A percentile compares a stretch with the other conserved stretches of the same genome.
phyloP scores from a whole-genome alignment of 1,140 invertebrate genomes.

The Centruroides vittatus region DNA sequence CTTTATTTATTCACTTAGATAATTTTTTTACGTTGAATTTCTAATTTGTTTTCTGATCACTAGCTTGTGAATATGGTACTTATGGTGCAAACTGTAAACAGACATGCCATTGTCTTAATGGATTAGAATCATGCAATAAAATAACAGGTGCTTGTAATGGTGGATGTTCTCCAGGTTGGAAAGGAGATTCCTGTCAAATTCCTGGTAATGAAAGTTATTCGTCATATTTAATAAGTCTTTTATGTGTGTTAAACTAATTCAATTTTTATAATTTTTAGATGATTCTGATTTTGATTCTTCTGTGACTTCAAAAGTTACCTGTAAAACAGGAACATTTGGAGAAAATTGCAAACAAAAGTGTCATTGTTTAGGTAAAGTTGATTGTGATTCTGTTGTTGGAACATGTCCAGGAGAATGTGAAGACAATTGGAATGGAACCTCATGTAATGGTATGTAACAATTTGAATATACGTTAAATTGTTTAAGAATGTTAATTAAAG shows the following conservation, averaged over 20 bases:
- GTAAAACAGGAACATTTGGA: constrained; percentile 4
- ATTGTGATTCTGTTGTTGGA: constrained; percentile 9
- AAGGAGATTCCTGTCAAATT: constrained; percentile 11
- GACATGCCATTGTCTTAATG: constrained; percentile 6
- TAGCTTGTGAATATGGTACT: background rate
- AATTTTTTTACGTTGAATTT: background rate
- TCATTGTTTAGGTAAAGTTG: constrained; percentile 8
- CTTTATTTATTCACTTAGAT: no score
- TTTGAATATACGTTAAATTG: background rate
- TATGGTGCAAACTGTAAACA: constrained; percentile 9
- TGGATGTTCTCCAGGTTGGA: constrained; percentile 8
- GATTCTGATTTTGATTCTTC: no score
- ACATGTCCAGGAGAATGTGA: constrained; percentile 9
- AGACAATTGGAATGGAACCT: constrained; percentile 8
- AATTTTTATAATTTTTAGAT: no score
- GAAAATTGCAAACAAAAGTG: constrained; percentile 6
- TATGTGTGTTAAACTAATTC: no score
- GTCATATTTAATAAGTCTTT: no score
- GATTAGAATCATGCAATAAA: constrained; percentile 6
- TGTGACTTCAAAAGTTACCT: background rate
- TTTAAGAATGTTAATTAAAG: no score
- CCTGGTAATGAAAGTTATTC: constrained; percentile 1
- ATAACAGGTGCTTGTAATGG: constrained; percentile 8
- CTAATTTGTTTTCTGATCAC: background rate
- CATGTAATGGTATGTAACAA: constrained; percentile 4